Evolutionary conservation across 2,888 invertebrate species (phyloP).

Genomic region (Sinhomidia bicolor): DNA sequence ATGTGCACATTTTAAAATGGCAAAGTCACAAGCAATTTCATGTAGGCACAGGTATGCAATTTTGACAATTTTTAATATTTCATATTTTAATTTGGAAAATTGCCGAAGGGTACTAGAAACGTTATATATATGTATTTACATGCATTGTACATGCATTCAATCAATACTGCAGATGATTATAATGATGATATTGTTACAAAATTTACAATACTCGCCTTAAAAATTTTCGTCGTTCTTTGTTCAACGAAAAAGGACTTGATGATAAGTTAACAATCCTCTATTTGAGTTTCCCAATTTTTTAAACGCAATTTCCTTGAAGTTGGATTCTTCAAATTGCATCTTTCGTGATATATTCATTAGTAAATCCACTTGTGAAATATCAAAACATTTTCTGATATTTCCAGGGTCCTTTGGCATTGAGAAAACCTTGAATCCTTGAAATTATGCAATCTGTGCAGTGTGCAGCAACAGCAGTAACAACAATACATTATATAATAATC

Average conservation of each 20-base stretch:
- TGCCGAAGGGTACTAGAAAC: no score
- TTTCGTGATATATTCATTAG: neutral
- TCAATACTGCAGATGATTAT: neutral
- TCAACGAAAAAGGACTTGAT: no score
- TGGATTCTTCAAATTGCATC: conserved; percentile 3
- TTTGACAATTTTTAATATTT: neutral
- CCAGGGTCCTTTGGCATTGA: conserved; percentile 37
- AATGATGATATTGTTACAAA: neutral
- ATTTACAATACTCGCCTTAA: no score
- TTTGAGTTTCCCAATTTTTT: no score
- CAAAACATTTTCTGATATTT: neutral
- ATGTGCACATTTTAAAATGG: neutral
- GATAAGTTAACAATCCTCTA: no score
- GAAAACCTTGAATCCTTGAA: conserved; percentile 35
- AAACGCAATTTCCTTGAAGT: neutral
- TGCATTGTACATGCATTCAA: neutral
- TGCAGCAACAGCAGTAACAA: neutral
- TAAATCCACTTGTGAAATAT: conserved; percentile 1
- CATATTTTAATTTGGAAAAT: neutral
- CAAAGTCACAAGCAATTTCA: neutral
- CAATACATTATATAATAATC: neutral
- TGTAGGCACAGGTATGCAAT: neutral
- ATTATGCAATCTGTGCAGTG: conserved; percentile 13
- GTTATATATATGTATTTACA: neutral
- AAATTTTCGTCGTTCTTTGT: no score